Evolutionary conservation across 2,888 invertebrate genomes (phyloP), one percentile per base, ranked within the genome.

Genomic region (Micropterix aruncella): DNA sequence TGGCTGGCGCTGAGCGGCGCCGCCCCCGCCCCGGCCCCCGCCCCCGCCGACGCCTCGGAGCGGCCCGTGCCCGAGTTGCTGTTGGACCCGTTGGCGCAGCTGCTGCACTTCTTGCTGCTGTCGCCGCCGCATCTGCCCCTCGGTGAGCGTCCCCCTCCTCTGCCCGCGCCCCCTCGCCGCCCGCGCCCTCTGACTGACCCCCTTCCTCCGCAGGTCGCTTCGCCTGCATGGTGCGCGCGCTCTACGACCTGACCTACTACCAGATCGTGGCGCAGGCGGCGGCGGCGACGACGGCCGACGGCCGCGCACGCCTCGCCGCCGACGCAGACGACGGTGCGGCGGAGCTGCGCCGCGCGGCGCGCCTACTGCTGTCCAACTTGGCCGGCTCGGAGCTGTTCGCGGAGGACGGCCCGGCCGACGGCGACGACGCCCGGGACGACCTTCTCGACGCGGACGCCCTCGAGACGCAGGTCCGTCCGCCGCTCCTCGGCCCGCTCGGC

Each of bases 241-340:
- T 93, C 51, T 95, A 89, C 72, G 89, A 93, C 61, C 74, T 94
- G 50, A 73, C 85, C 48, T 92, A 89, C 68, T 84, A 93, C 62
- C 93, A 94, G 74, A 82, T 90, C 41, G 77, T 92, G 50, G 77
- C 84, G 44, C 87, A 88, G 63, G 70, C 91, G 49, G 79, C 82
- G 44, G 82, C 83, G 50, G 73, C 73, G 50, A 68, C 83, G 56
- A 75, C 77, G 37, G 77, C 79, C 40, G 68, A 69, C 38, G 82
- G 82, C 53, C 75, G 85, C 44, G 69, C 70, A 18, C 69, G 71
- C 47, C 65, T 75, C 19, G 60, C 54, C 7, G 55, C 40, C 7
- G 7, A 49, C 44, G n/a, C 40, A 5, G 7, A 50, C 44, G n/a
- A 56, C 53, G 49, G 38, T 15, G 27, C 38, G 5, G 38, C 14